These are phyloP conservation scores for Hanleya hanleyi DNA, from an alignment of 2,888 invertebrate genomes.

Conservation along the genomic window DNA sequence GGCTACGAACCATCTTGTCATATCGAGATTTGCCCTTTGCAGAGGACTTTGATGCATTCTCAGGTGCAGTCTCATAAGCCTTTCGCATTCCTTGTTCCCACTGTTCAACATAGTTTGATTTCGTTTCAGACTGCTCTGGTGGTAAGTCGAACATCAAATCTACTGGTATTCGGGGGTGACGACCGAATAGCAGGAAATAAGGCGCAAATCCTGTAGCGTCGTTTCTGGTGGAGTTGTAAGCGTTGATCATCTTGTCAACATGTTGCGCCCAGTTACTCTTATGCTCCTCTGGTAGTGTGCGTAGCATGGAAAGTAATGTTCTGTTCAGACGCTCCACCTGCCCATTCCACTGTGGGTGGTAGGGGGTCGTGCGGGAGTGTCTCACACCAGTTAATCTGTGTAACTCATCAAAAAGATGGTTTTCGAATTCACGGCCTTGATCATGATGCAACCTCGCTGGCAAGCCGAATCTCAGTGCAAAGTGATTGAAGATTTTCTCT, in stretches of 20 bases:
- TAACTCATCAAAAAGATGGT: conserved; percentile 4
- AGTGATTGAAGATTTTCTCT: too few species aligned
- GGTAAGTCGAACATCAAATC: conserved; percentile 17
- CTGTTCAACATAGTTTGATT: conserved; percentile 12
- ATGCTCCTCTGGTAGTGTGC: neutral
- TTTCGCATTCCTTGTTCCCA: conserved; percentile 24
- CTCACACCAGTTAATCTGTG: conserved; percentile 10
- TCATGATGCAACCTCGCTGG: conserved; percentile 18
- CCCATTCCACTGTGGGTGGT: conserved; percentile 19
- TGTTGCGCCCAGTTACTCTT: neutral
- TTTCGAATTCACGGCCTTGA: conserved; percentile 21
- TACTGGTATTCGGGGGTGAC: conserved; percentile 11
- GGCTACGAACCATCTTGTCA: conserved; percentile 2
- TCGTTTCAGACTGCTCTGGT: neutral
- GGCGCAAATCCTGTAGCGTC: neutral
- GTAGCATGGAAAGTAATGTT: conserved; percentile 17
- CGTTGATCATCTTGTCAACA: neutral
- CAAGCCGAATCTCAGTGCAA: conserved; percentile 12
- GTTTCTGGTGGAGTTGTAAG: neutral
- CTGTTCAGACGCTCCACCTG: too few species aligned
- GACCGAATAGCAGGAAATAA: neutral
- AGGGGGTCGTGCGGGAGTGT: conserved; percentile 6
- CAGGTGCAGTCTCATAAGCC: conserved; percentile 27
- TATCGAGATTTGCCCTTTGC: neutral
- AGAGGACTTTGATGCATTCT: conserved; percentile 12